Percentiles rank a stretch among this genome's conserved stretches.
Evolutionary conservation across 2,797 vertebrate genomes (phyloP).

Genomic region (Sebastes reedi): DNA sequence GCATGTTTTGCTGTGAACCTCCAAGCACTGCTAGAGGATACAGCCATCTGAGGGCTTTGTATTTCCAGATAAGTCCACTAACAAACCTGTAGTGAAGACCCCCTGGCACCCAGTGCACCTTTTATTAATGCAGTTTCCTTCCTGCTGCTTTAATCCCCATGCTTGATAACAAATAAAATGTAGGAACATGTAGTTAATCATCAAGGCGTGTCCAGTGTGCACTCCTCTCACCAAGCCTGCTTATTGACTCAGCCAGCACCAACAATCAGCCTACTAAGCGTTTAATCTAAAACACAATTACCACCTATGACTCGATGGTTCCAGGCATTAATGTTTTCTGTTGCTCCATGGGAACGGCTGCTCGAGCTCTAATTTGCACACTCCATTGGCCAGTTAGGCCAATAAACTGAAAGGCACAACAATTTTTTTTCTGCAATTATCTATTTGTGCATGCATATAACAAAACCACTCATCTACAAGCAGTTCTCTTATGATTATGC

Average conservation of each 20-base stretch:
- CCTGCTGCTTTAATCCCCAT: conserved; percentile 35
- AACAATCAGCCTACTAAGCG: conserved; percentile 61
- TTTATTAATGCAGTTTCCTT: conserved; percentile 33
- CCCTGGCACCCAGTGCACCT: conserved; percentile 6
- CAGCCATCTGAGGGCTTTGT: neutral
- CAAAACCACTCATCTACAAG: conserved; percentile 10
- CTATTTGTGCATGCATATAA: conserved; percentile 13
- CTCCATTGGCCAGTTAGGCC: conserved; percentile 28
- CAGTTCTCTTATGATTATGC: neutral
- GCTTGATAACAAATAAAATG: conserved; percentile 65
- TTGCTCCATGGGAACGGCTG: conserved; percentile 11
- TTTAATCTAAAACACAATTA: conserved; percentile 78
- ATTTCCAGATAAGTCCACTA: conserved; percentile 6
- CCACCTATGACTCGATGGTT: conserved; percentile 62
- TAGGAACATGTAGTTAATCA: conserved; percentile 68
- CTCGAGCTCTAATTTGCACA: conserved; percentile 40
- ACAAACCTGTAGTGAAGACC: conserved; percentile 17
- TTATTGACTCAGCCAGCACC: conserved; percentile 53
- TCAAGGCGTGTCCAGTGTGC: conserved; percentile 5
- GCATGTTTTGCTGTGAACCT: conserved; percentile 13
- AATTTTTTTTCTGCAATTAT: conserved; percentile 18
- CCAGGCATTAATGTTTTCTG: conserved; percentile 54
- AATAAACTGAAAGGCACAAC: conserved; percentile 21
- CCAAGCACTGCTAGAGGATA: neutral
- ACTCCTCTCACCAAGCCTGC: conserved; percentile 28